These are phyloP conservation scores for Macquaria ambigua DNA, from an alignment of 2,113 vertebrate genomes.

Conservation along the genomic window DNA sequence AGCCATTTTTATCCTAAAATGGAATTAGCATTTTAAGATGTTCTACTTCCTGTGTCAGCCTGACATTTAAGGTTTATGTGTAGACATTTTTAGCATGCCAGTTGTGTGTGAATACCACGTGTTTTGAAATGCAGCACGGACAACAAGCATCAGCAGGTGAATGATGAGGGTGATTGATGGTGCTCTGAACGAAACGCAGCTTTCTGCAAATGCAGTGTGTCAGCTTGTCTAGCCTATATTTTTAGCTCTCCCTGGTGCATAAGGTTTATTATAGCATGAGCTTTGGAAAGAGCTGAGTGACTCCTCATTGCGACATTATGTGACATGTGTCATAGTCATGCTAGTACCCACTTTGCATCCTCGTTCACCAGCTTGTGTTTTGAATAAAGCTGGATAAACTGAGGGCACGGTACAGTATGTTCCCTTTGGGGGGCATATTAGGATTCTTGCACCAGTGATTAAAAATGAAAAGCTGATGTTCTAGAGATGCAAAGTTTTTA, in stretches of 20 bases:
- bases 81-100: neutral
- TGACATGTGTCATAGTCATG: slow-evolving; percentile 40
- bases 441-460: neutral
- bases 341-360: slow-evolving; percentile 27
- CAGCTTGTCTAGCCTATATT: slow-evolving; percentile 77
- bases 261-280: slow-evolving; percentile 68
- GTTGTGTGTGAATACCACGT: neutral
- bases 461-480: neutral
- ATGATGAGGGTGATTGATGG: slow-evolving; percentile 63
- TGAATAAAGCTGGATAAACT: neutral
- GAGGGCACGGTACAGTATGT: neutral
- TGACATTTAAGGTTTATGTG: neutral
- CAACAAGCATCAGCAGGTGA: slow-evolving; percentile 41
- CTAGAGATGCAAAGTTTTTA: neutral
- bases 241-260: slow-evolving; percentile 73
- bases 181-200: slow-evolving; percentile 52
- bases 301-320: slow-evolving; percentile 59
- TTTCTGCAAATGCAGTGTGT: slow-evolving; percentile 72
- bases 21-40: neutral
- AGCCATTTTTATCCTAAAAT: neutral
- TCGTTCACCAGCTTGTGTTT: neutral
- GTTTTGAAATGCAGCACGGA: slow-evolving; percentile 7
- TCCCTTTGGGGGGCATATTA: neutral
- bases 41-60: neutral
- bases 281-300: slow-evolving; percentile 60